Base-by-base conservation (phyloP, 2,113 vertebrate genomes). In the Acrocephalus kingi region DNA sequence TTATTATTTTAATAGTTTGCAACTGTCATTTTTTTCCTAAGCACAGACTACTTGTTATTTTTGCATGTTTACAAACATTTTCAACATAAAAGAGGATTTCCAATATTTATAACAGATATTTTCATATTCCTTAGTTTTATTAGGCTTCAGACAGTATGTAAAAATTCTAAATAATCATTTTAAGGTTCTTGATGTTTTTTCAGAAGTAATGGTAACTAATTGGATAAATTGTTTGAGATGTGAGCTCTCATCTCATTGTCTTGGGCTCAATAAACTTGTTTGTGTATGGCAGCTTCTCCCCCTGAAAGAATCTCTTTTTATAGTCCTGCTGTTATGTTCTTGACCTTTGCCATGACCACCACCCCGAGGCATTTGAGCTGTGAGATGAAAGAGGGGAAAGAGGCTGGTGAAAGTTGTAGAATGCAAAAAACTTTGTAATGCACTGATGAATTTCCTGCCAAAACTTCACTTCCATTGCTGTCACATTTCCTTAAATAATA, bases 401-500 rank as follows among this genome's bases (percentile, higher is more conserved):
- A 79, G 54, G 35, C 66, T 83, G 72, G 22, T 90, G 63, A 89
- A 95, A 93, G 78, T 62, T 88, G 90, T 58, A 86, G 84, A 91
- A 97, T 37, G 89, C 56, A 66, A 72, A 95, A 96, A 74, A 28
- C 49, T 94, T 94, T 49, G 75, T 85, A 95, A 96, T 45, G 24
- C 7, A 13, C 72, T 90, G 94, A 95, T 95, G 91, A 93, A 93
- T 97, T 95, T 97, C 89, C 69, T 93, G 71, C 85, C 92, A 86
- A 89, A 75, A 89, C 45, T 96, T 97, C 80, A 80, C 83, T 69
- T 93, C 78, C 69, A 93, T 67, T 92, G 72, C 96, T 97, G 96
- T 97, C 96, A 97, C 66, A 69, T 90, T 97, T 94, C 82, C 93
- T 97, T 95, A 97, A 97, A 95, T 96, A 97, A 97, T 95, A 92